Percentiles rank a stretch among this genome's conserved stretches.
Evolutionary conservation across 2,797 vertebrate species (phyloP).

Genomic region (Cephalopachus bancanus): DNA sequence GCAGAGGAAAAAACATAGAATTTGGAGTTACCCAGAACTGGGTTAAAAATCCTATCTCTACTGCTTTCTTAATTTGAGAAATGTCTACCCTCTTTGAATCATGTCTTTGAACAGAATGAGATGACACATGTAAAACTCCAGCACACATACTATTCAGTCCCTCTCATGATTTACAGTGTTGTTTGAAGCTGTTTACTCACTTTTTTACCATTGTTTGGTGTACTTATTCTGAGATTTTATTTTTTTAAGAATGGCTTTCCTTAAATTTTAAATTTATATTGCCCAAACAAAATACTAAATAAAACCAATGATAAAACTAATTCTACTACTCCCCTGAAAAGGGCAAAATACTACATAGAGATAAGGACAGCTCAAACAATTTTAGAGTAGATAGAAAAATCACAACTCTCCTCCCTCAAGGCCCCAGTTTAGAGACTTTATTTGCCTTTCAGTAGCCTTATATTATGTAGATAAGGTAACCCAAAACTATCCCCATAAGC

Average conservation of each 20-base stretch:
- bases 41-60: background rate
- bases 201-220: background rate
- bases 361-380: background rate
- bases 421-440: background rate
- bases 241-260: conserved; percentile 4
- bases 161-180: background rate
- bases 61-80: conserved; percentile 18
- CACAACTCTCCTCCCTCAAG: background rate
- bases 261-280: conserved; percentile 54
- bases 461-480: background rate
- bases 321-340: background rate
- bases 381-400: background rate
- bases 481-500: background rate
- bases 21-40: background rate
- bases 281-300: background rate
- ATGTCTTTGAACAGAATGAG: background rate
- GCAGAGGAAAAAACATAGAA: background rate
- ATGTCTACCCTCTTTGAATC: background rate
- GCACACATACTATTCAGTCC: background rate
- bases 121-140: background rate
- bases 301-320: conserved; percentile 35
- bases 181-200: background rate
- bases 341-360: background rate
- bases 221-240: background rate
- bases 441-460: background rate